Conservation (phyloP, 2,888 invertebrate genomes). For the Leucophenga montana region DNA sequence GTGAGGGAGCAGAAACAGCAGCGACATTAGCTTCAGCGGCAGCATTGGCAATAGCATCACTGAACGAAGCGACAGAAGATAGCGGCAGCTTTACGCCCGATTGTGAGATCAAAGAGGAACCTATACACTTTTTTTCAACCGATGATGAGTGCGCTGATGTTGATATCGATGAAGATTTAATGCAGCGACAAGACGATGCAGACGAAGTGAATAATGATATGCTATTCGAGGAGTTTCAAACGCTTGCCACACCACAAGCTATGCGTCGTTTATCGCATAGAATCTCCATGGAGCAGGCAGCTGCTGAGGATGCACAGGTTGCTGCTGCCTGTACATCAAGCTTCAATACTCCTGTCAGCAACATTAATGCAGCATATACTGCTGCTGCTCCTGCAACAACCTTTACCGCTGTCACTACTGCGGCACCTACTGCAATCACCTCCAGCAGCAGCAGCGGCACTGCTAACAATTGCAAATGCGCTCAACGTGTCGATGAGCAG, state of each 20-base stretch:
- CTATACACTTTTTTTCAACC: conserved; percentile 34
- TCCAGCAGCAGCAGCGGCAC: background rate
- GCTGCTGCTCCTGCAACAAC: too few species aligned
- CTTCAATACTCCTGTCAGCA: background rate
- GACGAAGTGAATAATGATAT: conserved; percentile 55
- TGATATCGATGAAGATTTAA: background rate
- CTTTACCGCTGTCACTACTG: background rate
- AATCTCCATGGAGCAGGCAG: conserved; percentile 57
- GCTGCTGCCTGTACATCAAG: background rate
- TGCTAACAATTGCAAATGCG: conserved; percentile 55
- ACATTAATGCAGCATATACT: too few species aligned
- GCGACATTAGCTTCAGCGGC: conserved; percentile 27
- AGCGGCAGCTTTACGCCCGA: conserved; percentile 44
- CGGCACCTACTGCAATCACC: background rate
- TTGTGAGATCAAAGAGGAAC: conserved; percentile 48
- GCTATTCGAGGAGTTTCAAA: conserved; percentile 61
- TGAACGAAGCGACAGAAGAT: background rate
- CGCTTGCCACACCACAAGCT: conserved; percentile 64
- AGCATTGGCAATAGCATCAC: conserved; percentile 16
- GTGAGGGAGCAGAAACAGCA: conserved; percentile 43
- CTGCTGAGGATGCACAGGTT: conserved; percentile 47
- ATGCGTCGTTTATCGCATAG: conserved; percentile 59
- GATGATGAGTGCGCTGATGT: conserved; percentile 36
- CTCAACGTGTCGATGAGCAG: conserved; percentile 60
- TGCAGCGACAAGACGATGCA: background rate